These are phyloP conservation scores for Orientallactaga bullata DNA, from an alignment of 2,113 vertebrate genomes.

Conservation along the genomic window DNA sequence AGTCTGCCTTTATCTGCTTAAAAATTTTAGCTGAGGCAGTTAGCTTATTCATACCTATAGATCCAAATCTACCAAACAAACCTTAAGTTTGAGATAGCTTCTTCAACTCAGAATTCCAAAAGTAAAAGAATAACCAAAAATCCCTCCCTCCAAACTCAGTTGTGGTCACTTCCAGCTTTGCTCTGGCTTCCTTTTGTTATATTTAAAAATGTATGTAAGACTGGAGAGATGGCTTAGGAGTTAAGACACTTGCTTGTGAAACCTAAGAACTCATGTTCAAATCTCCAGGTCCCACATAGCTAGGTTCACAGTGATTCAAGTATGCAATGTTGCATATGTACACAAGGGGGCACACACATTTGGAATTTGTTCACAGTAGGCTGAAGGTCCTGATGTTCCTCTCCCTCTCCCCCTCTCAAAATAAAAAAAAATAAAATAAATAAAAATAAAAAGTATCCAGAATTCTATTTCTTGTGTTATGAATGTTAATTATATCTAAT, in stretches of 20 bases:
- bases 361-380: too few relatives aligned
- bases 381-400: too few relatives aligned
- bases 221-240: too few relatives aligned
- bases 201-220: not conserved
- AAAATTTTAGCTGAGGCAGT: conserved; percentile 41
- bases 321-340: too few relatives aligned
- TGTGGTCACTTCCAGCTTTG: not conserved
- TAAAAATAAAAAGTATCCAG: too few relatives aligned
- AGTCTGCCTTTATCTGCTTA: conserved; percentile 11
- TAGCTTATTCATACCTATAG: not conserved
- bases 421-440: too few relatives aligned
- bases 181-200: not conserved
- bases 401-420: too few relatives aligned
- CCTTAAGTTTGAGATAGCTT: not conserved
- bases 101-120: not conserved
- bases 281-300: too few relatives aligned
- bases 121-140: not conserved
- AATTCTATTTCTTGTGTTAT: not conserved
- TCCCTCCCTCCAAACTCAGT: not conserved
- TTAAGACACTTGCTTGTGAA: too few relatives aligned
- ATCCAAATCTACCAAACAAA: not conserved
- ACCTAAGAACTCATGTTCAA: too few relatives aligned
- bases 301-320: too few relatives aligned
- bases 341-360: too few relatives aligned
- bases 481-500: conserved; percentile 4